These are phyloP conservation scores for Ochlodes sylvanus DNA, from an alignment of 2,888 invertebrate genomes.

Conservation along the genomic window DNA sequence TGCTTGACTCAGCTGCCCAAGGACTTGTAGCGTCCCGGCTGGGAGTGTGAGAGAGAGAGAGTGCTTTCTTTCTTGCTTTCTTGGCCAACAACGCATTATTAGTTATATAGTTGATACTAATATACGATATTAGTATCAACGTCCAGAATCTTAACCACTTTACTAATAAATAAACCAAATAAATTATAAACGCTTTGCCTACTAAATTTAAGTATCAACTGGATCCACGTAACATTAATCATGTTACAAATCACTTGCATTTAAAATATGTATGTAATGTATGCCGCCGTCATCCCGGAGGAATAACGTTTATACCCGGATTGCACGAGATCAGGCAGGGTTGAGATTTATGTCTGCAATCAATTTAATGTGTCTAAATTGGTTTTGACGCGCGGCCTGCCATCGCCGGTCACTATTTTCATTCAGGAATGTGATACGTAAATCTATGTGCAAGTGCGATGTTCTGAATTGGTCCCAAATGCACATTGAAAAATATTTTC, in stretches of 20 bases:
- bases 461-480: conserved; percentile 16
- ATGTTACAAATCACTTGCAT: neutral
- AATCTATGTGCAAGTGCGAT: conserved; percentile 11
- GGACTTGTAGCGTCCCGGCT: no score
- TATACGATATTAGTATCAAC: no score
- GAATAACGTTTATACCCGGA: conserved; percentile 24
- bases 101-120: no score
- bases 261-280: conserved; percentile 5
- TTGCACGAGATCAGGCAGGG: conserved; percentile 49
- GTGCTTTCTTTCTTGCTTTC: no score
- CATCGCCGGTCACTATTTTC: conserved; percentile 42
- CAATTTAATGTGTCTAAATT: conserved; percentile 57
- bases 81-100: no score
- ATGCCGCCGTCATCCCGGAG: neutral
- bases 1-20: no score
- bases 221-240: neutral
- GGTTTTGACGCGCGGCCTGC: conserved; percentile 52
- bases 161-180: no score
- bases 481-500: neutral
- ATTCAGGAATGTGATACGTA: conserved; percentile 32
- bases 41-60: no score
- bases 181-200: no score
- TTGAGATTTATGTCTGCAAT: conserved; percentile 56
- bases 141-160: no score
- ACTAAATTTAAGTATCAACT: no score